Percentiles rank a stretch among this genome's conserved stretches.
Conservation (phyloP, 2,113 vertebrate genomes). For the Pica pica region DNA sequence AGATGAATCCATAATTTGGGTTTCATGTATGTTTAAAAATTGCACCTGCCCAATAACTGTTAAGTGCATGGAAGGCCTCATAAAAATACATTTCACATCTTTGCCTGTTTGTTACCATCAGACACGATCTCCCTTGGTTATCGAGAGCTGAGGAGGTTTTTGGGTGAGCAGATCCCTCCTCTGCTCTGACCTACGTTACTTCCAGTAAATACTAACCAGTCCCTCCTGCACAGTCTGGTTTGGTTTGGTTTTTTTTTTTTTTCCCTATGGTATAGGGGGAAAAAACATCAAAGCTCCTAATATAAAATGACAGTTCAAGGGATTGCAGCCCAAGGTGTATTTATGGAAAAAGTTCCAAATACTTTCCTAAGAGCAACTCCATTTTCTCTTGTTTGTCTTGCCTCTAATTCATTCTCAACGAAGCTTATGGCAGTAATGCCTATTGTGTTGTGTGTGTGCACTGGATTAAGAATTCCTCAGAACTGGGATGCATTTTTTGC, state of each 20-base stretch:
- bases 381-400: neutral
- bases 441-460: neutral
- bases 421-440: neutral
- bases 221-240: neutral
- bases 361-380: neutral
- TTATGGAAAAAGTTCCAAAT: neutral
- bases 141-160: neutral
- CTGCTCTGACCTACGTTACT: neutral
- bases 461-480: neutral
- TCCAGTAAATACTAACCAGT: neutral
- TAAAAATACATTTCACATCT: slow-evolving; percentile 42
- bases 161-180: neutral
- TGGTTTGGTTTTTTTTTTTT: neutral
- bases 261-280: neutral
- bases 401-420: neutral
- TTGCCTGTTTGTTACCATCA: slow-evolving; percentile 22
- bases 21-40: slow-evolving; percentile 55
- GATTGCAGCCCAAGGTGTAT: neutral
- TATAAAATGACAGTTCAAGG: neutral
- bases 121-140: neutral
- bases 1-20: slow-evolving; percentile 23
- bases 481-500: neutral
- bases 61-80: neutral
- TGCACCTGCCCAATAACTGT: slow-evolving; percentile 51
- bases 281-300: neutral